These are phyloP conservation scores for Gymnocephalus cernua DNA, from an alignment of 2,113 vertebrate species.

Conservation along the genomic window DNA sequence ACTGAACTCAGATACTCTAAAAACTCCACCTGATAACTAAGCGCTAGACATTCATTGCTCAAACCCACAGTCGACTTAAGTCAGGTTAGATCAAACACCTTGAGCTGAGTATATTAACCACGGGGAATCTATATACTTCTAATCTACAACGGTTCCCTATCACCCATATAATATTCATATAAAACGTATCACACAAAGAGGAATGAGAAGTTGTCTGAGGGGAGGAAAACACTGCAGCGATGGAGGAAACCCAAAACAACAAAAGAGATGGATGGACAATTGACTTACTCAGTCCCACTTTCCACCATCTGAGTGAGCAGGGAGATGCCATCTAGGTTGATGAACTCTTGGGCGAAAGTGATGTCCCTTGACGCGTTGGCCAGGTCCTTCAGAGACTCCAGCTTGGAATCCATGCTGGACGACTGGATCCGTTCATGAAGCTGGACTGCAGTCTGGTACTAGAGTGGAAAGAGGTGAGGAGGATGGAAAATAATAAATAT, in stretches of 20 bases:
- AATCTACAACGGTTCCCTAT: not conserved
- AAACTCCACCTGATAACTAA: slow-evolving; percentile 1
- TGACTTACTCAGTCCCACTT: slow-evolving; percentile 96
- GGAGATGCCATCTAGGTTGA: slow-evolving; percentile 97
- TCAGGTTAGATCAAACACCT: not conserved
- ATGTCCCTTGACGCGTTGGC: slow-evolving; percentile 94
- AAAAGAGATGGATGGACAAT: not conserved
- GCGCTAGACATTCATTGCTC: not conserved
- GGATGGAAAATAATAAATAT: not conserved
- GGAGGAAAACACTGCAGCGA: not conserved
- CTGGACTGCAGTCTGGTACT: slow-evolving; percentile 93
- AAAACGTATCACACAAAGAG: not conserved
- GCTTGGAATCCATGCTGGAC: slow-evolving; percentile 96
- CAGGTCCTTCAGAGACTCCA: slow-evolving; percentile 96
- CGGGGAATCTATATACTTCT: not conserved
- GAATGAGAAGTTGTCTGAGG: not conserved
- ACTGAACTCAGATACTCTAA: not conserved
- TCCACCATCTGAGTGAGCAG: slow-evolving; percentile 98
- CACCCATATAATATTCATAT: not conserved
- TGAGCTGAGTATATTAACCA: not conserved
- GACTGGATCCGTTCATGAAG: slow-evolving; percentile 97
- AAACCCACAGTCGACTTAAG: not conserved
- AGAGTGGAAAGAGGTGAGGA: not conserved
- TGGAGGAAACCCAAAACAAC: not conserved
- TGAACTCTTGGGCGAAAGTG: slow-evolving; percentile 98